A percentile compares a stretch with the other conserved stretches of the same genome.
phyloP scores from a whole-genome alignment of 2,113 vertebrate species.

The Cnemophilus loriae region DNA sequence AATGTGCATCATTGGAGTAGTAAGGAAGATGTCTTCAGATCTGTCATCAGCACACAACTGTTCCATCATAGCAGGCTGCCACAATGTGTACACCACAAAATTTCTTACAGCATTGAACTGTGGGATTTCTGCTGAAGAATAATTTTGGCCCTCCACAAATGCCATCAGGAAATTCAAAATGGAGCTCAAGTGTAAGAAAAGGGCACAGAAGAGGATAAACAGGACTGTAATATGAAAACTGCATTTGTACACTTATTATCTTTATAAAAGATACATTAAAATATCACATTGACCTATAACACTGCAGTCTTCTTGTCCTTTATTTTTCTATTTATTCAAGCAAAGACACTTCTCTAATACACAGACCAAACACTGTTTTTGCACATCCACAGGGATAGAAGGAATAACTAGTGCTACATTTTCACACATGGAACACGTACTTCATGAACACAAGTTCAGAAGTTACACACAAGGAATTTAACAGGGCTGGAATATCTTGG shows the following conservation, averaged over 20 bases:
- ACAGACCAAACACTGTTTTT: neutral
- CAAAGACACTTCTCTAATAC: neutral
- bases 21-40: neutral
- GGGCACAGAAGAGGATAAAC: neutral
- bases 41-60: neutral
- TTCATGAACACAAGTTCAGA: neutral
- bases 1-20: neutral
- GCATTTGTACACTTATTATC: neutral
- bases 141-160: neutral
- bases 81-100: accelerated
- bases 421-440: neutral
- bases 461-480: neutral
- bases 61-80: neutral
- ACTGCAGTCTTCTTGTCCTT: neutral
- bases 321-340: neutral
- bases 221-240: neutral
- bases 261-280: neutral
- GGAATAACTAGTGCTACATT: neutral
- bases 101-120: neutral
- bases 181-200: neutral
- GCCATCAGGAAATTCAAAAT: neutral
- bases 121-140: neutral
- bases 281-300: neutral
- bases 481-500: neutral
- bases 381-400: neutral